Base-by-base conservation (phyloP, 2,113 vertebrate genomes). In the Platysternon megacephalum region DNA sequence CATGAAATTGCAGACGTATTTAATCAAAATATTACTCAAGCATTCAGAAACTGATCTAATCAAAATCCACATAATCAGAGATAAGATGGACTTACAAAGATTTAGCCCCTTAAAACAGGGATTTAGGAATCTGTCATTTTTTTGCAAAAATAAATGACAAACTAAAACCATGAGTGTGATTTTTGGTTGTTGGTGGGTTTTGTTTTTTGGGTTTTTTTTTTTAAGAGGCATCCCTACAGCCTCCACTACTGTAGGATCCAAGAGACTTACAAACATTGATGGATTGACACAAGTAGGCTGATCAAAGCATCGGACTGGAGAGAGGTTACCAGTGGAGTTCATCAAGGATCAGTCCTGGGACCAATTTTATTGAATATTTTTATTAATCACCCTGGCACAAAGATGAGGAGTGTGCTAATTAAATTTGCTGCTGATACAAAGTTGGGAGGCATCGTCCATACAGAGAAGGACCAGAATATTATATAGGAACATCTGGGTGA, bases 41-140 rank as follows among this genome's bases (percentile, higher is more conserved):
- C n/a, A 53, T 55, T 39, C n/a, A 42, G 80, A 82, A 82, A 55
- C 72, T 16, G 39, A 90, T 87, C 32, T 76, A 91, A 65, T 21
- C 3, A 85, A 28, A 35, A 80, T 4, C 48, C n/a, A 17, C 32
- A 39, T 28, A 9, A 92, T 51, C 0, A 79, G 1, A 82, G 79
- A 52, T 39, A n/a, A 81, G 35, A 80, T 35, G 58, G 79, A 52
- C 6, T n/a, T 8, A 84, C 5, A 46, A 28, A 76, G 51, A 16
- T 86, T 82, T 42, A 55, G 44, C 39, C 88, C 58, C 94, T 93
- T 81, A n/a, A 22, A 90, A 93, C 10, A 82, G 85, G 42, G 94
- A 68, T 35, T 12, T 14, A 24, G 22, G 16, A 52, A 79, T 79
- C 35, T 81, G 10, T 3, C 1, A 22, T 4, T 28, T 0, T 12